A percentile compares a stretch with the other conserved stretches of the same genome.
Conservation (phyloP, 2,888 invertebrate species). For the Drosophila paramelanica region DNA sequence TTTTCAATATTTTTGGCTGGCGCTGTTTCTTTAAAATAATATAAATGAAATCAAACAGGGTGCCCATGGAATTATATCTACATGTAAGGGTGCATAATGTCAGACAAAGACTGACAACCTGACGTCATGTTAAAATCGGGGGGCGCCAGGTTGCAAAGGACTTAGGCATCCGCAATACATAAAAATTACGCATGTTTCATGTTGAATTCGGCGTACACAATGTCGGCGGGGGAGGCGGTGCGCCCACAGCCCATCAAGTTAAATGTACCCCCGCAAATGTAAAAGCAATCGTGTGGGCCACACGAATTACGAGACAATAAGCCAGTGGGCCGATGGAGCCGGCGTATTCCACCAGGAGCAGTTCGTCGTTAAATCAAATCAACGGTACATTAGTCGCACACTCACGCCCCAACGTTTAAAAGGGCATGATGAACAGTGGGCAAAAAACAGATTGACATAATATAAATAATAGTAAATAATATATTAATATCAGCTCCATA, state of each 20-base stretch:
- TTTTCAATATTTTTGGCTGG: slow-evolving; percentile 39
- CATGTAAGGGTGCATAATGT: slow-evolving; percentile 9
- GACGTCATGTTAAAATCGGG: slow-evolving; percentile 27
- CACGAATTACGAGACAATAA: slow-evolving; percentile 36
- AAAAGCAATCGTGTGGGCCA: slow-evolving; percentile 59
- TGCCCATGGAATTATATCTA: slow-evolving; percentile 25
- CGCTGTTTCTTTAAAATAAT: slow-evolving; percentile 46
- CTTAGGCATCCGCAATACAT: slow-evolving; percentile 19
- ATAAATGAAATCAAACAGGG: slow-evolving; percentile 42
- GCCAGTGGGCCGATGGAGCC: slow-evolving; percentile 7
- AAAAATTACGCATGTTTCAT: slow-evolving; percentile 62
- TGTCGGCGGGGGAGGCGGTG: slow-evolving; percentile 14
- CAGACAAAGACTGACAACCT: slow-evolving; percentile 33
- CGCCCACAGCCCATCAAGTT: slow-evolving; percentile 9
- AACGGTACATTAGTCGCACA: slow-evolving; percentile 64
- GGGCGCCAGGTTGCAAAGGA: slow-evolving; percentile 6
- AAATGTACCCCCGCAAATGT: slow-evolving; percentile 42
- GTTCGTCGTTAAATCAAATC: slow-evolving; percentile 71
- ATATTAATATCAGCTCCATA: too few species aligned
- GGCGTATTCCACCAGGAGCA: slow-evolving; percentile 23
- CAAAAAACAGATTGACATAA: background rate
- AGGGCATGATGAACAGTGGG: slow-evolving; percentile 38
- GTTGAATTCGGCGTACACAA: slow-evolving; percentile 41
- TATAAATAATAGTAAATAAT: too few species aligned
- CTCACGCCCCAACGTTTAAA: slow-evolving; percentile 18